Percentiles rank a stretch among this genome's conserved stretches.
These are phyloP conservation scores for Malurus melanocephalus DNA, from an alignment of 2,113 vertebrate species.

Conservation along the genomic window DNA sequence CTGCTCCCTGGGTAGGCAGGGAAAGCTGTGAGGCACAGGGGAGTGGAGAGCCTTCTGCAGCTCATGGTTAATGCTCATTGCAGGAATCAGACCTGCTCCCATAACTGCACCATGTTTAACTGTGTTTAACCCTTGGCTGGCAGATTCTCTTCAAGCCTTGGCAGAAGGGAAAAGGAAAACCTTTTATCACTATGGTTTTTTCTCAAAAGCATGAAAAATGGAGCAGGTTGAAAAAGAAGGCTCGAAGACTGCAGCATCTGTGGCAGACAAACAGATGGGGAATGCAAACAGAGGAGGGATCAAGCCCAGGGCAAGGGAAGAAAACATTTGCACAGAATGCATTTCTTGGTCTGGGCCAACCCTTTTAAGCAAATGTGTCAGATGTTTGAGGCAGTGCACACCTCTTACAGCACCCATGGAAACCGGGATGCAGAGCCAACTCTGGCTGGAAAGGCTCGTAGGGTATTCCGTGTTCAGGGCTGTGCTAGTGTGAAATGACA, in stretches of 20 bases:
- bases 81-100: neutral
- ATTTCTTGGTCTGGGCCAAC: neutral
- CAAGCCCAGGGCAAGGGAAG: neutral
- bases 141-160: neutral
- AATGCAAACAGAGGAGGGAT: neutral
- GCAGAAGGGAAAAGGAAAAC: neutral
- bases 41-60: neutral
- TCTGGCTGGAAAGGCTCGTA: neutral
- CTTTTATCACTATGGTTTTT: neutral
- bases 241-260: neutral
- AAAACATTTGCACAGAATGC: neutral
- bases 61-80: neutral
- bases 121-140: neutral
- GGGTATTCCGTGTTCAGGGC: accelerated
- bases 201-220: neutral
- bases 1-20: neutral
- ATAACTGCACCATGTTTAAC: neutral
- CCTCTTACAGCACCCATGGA: neutral
- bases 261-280: neutral
- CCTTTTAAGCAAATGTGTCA: neutral
- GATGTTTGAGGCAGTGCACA: neutral
- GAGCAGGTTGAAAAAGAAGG: neutral
- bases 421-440: neutral
- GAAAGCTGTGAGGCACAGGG: neutral
- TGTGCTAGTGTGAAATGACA: neutral